phyloP scores from a whole-genome alignment of 2,113 vertebrate genomes.

The Elephantulus edwardii region DNA sequence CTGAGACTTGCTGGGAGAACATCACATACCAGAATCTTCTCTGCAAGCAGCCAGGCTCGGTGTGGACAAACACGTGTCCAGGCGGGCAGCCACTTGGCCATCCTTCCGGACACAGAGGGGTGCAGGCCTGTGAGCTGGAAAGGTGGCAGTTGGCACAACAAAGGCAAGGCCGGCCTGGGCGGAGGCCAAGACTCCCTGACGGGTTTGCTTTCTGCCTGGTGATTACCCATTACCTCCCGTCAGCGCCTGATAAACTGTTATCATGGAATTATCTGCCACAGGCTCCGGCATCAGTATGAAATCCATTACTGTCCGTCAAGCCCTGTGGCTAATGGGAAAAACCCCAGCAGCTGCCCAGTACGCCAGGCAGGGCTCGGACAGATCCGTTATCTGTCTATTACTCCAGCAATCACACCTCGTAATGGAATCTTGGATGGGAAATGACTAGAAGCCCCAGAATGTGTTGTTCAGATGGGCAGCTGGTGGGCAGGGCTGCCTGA shows the following conservation, averaged over 20 bases:
- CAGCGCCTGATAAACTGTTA: slow-evolving; percentile 88
- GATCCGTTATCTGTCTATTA: slow-evolving; percentile 82
- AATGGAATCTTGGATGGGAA: slow-evolving; percentile 75
- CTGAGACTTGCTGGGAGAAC: not conserved
- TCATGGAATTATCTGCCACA: slow-evolving; percentile 89
- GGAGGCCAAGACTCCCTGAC: slow-evolving; percentile 6
- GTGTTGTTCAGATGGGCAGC: slow-evolving; percentile 55
- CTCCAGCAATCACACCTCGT: slow-evolving; percentile 73
- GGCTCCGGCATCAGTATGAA: slow-evolving; percentile 88
- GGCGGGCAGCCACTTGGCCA: fast-evolving
- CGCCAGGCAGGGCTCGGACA: slow-evolving; percentile 82
- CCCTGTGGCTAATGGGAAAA: slow-evolving; percentile 83
- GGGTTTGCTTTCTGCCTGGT: slow-evolving; percentile 75
- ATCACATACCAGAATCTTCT: not conserved
- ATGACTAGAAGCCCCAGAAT: slow-evolving; percentile 73
- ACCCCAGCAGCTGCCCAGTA: slow-evolving; percentile 82
- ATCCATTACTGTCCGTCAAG: slow-evolving; percentile 91
- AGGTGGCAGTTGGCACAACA: slow-evolving; percentile 68
- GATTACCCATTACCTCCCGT: slow-evolving; percentile 86
- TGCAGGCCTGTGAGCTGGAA: not conserved
- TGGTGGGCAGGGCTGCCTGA: slow-evolving; percentile 50
- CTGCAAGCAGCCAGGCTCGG: not conserved
- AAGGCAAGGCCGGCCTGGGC: slow-evolving; percentile 39
- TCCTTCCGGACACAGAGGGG: slow-evolving; percentile 2
- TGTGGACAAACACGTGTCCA: fast-evolving